Evolutionary conservation across 2,113 vertebrate genomes (phyloP).

Genomic region (Acanthochromis polyacanthus): DNA sequence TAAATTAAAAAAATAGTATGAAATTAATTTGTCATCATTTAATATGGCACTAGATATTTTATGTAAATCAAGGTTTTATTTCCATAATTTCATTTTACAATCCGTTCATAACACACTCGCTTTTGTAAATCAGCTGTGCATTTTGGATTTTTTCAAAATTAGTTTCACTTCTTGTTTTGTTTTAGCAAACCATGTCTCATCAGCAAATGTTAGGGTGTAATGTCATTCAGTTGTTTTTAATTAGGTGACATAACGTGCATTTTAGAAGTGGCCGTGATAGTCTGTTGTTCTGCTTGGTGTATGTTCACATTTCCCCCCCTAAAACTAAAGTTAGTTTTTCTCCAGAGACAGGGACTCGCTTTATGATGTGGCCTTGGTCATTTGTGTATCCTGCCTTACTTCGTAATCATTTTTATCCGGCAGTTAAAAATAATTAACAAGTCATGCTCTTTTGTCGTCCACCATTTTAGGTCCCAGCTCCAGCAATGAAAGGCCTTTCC

Average conservation of each 20-base stretch:
- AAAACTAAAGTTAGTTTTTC: conserved; percentile 49
- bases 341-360: conserved; percentile 57
- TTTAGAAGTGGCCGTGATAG: conserved; percentile 1
- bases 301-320: conserved; percentile 38
- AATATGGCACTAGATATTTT: conserved; percentile 15
- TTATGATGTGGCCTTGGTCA: conserved; percentile 67
- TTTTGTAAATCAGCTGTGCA: not conserved
- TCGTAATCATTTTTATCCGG: conserved; percentile 85
- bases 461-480: conserved; percentile 79
- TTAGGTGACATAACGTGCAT: conserved; percentile 8
- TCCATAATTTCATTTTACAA: conserved; percentile 15
- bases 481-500: conserved; percentile 81
- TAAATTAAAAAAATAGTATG: conserved; percentile 10
- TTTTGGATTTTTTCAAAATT: not conserved
- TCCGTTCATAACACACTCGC: not conserved
- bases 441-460: conserved; percentile 84
- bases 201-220: not conserved
- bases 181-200: not conserved
- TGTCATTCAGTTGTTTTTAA: conserved; percentile 26
- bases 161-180: not conserved
- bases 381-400: conserved; percentile 81
- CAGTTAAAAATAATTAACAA: conserved; percentile 88
- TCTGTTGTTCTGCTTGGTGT: conserved; percentile 5
- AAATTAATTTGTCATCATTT: conserved; percentile 26
- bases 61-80: not conserved